Percentiles rank a stretch among this genome's conserved stretches.
phyloP scores from a whole-genome alignment of 37 sponge, comb jelly and placozoan species.

The Diacarnus erythraeanus region DNA sequence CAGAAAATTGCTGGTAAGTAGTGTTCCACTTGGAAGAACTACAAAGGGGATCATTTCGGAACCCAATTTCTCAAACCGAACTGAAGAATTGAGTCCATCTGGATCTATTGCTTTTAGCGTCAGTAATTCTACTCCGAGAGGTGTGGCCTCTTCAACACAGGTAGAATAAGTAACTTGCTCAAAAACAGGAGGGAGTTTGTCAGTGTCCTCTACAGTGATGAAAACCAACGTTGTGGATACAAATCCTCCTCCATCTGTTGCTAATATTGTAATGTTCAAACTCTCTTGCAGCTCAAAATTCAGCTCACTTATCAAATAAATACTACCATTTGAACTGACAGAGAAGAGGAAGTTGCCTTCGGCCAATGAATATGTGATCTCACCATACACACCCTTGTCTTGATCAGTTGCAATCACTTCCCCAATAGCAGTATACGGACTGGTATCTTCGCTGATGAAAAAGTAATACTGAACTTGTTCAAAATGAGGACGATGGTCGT shows the following conservation, averaged over 20 bases:
- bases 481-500: slow-evolving; percentile 61
- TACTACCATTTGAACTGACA: slow-evolving; percentile 35
- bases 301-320: slow-evolving; percentile 31
- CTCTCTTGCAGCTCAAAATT: slow-evolving; percentile 27
- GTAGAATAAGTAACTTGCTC: slow-evolving; percentile 24
- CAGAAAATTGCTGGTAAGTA: slow-evolving; percentile 15
- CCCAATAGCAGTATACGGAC: neutral
- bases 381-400: slow-evolving; percentile 51
- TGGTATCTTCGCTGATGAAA: slow-evolving; percentile 16
- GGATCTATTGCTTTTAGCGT: slow-evolving; percentile 14
- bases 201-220: slow-evolving; percentile 30
- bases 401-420: slow-evolving; percentile 39
- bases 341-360: slow-evolving; percentile 28
- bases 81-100: neutral
- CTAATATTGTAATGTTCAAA: slow-evolving; percentile 31
- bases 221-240: slow-evolving; percentile 21
- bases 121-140: slow-evolving; percentile 6
- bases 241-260: slow-evolving; percentile 54
- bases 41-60: slow-evolving; percentile 1
- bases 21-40: slow-evolving; percentile 8
- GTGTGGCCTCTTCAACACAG: slow-evolving; percentile 30
- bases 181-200: slow-evolving; percentile 28
- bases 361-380: slow-evolving; percentile 17
- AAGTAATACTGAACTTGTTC: slow-evolving; percentile 5
- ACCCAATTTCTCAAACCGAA: neutral